phyloP scores from a whole-genome alignment of 1,140 invertebrate genomes.

The Drosophila persimilis region DNA sequence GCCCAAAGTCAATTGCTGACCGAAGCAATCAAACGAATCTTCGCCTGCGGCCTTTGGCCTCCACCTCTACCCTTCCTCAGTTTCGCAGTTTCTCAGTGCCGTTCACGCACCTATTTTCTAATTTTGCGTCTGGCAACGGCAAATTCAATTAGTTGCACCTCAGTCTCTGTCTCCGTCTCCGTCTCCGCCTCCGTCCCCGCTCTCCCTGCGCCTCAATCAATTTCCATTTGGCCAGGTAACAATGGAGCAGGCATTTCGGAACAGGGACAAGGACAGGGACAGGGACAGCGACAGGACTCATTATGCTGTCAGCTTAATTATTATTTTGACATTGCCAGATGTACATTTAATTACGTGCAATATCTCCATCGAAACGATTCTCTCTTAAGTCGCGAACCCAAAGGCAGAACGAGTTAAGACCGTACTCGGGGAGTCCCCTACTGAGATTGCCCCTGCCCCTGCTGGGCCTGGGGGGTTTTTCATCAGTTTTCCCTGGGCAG shows the following conservation, averaged over 20 bases:
- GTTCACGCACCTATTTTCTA: constrained; percentile 39
- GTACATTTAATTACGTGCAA: constrained; percentile 71
- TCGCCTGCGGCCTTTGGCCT: constrained; percentile 27
- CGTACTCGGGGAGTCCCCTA: neutral
- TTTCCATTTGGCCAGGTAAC: constrained; percentile 34
- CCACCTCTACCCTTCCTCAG: neutral
- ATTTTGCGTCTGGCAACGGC: constrained; percentile 41
- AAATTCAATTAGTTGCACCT: constrained; percentile 51
- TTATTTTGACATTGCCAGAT: constrained; percentile 68
- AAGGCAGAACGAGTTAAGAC: constrained; percentile 1
- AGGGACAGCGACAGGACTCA: constrained; percentile 26
- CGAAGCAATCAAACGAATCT: constrained; percentile 35
- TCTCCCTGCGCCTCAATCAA: constrained; percentile 27
- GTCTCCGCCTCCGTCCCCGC: no score
- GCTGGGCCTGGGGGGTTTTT: constrained; percentile 17
- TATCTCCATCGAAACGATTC: constrained; percentile 43
- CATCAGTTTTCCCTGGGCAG: constrained; percentile 10
- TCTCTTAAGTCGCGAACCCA: constrained; percentile 3
- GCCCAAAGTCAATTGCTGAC: neutral
- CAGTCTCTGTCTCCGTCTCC: neutral
- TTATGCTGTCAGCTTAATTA: constrained; percentile 73
- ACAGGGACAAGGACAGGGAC: neutral
- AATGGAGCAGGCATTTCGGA: neutral
- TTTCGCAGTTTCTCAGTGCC: no score
- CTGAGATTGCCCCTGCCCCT: constrained; percentile 16